phyloP scores from a whole-genome alignment of 2,797 vertebrate genomes.

The Sylvia borin region DNA sequence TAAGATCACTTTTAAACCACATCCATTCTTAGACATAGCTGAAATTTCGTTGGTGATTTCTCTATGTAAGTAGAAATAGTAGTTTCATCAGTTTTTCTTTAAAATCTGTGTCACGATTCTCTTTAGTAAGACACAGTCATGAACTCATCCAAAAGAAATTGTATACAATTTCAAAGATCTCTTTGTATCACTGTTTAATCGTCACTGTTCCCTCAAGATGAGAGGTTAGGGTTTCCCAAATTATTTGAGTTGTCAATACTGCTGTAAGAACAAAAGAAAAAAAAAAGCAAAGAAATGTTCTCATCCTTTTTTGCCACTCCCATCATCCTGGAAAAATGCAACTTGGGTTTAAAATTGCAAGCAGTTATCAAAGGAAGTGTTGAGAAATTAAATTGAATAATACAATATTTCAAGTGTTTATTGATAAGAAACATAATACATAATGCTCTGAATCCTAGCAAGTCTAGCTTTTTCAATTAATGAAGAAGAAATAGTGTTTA shows the following conservation, averaged over 20 bases:
- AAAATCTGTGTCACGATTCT: neutral
- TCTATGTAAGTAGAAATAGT: neutral
- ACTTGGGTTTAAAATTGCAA: neutral
- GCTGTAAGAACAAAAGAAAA: accelerated
- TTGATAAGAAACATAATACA: neutral
- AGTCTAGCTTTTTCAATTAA: neutral
- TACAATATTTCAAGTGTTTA: neutral
- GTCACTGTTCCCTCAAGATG: neutral
- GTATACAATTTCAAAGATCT: neutral
- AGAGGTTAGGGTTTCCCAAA: neutral
- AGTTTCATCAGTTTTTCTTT: neutral
- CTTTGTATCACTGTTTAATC: neutral
- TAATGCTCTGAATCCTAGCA: neutral
- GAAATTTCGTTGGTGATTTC: neutral
- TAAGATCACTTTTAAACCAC: neutral
- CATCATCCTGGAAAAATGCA: neutral
- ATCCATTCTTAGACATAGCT: neutral
- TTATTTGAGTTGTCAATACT: neutral
- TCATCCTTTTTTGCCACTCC: neutral
- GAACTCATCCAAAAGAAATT: neutral
- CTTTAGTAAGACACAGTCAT: neutral
- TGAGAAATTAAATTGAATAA: neutral
- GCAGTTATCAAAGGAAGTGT: neutral
- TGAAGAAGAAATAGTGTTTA: neutral
- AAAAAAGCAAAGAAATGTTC: neutral